These are phyloP conservation scores for Nesogale talazaci DNA, from an alignment of 2,113 vertebrate species.

Conservation along the genomic window DNA sequence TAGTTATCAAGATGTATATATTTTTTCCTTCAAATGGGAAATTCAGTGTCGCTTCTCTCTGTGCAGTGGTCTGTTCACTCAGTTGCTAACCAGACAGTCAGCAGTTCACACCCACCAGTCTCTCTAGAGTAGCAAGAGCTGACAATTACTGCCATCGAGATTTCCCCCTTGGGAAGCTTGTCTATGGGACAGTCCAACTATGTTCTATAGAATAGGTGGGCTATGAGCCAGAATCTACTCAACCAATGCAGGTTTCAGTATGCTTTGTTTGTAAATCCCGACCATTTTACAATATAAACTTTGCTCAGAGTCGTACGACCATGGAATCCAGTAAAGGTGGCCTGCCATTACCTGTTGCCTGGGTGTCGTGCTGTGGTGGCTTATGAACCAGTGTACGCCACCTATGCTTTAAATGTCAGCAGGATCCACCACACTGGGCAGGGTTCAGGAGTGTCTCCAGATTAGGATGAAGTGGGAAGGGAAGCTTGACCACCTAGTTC, in stretches of 20 bases:
- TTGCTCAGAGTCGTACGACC: not conserved
- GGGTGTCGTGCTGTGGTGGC: not conserved
- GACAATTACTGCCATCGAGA: not conserved
- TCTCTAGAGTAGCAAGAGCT: not conserved
- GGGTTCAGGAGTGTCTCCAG: not conserved
- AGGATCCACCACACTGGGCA: not conserved
- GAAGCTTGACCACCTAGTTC: not conserved
- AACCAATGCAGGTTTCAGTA: not conserved
- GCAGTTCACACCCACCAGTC: not conserved
- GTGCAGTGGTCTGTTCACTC: not conserved
- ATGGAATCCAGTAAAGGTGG: not conserved
- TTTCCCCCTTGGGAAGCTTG: not conserved
- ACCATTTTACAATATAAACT: not conserved
- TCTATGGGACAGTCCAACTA: not conserved
- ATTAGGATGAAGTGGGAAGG: not conserved
- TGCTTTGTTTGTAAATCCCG: not conserved
- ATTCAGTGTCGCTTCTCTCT: not conserved
- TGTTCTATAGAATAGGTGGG: not conserved
- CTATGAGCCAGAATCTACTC: not conserved
- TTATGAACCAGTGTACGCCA: not conserved
- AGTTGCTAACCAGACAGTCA: not conserved
- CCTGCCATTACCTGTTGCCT: not conserved
- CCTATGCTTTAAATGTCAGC: not conserved
- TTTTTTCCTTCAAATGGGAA: conserved; percentile 4
- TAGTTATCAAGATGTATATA: not conserved